phyloP scores from a whole-genome alignment of 2,797 vertebrate genomes.

The Sphaeramia orbicularis region DNA sequence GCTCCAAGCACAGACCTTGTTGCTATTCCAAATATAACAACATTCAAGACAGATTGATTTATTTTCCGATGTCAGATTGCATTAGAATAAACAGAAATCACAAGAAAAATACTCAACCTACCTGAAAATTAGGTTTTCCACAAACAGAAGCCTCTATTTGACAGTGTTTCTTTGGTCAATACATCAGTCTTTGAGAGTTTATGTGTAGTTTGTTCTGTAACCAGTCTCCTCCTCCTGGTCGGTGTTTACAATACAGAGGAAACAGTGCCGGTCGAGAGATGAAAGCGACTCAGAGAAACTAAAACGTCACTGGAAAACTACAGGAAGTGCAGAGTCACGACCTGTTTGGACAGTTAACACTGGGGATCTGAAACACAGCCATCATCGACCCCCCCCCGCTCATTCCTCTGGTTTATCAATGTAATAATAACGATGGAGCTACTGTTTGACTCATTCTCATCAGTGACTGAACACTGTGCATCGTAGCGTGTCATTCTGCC shows the following conservation, averaged over 20 bases:
- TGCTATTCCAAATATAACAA: too few species aligned
- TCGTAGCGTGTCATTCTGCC: conserved; percentile 43
- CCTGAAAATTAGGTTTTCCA: neutral
- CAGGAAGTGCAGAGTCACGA: neutral
- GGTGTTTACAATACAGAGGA: conserved; percentile 43
- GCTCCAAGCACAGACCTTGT: too few species aligned
- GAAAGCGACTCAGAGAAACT: neutral
- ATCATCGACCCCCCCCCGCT: neutral
- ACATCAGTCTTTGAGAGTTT: neutral
- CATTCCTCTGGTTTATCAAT: neutral
- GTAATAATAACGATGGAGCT: neutral
- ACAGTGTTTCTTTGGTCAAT: conserved; percentile 3
- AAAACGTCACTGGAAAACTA: conserved; percentile 23
- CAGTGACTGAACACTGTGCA: conserved; percentile 24
- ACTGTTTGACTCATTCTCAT: conserved; percentile 16
- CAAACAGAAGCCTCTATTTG: neutral
- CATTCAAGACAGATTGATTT: neutral
- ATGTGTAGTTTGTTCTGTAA: conserved; percentile 40
- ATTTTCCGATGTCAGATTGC: conserved; percentile 10
- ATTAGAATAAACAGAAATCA: neutral
- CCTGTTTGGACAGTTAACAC: conserved; percentile 15
- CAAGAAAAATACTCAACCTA: conserved; percentile 6
- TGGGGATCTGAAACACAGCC: neutral
- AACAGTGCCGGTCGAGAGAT: conserved; percentile 16
- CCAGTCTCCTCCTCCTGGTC: conserved; percentile 20